A percentile compares a stretch with the other conserved stretches of the same genome.
Conservation (phyloP, 1,140 invertebrate genomes). For the Diorhabda carinulata region DNA sequence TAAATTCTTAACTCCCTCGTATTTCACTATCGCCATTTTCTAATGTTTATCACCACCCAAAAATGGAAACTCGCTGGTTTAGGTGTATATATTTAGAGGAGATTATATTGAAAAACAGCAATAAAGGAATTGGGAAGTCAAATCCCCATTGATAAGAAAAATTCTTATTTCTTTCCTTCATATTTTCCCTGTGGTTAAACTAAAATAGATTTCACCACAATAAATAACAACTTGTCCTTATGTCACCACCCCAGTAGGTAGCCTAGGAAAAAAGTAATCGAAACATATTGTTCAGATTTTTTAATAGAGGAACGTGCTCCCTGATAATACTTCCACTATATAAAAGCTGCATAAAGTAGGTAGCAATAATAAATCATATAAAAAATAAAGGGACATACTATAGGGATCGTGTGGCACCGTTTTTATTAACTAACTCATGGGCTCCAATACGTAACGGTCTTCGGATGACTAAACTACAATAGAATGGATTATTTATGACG, state of each 20-base stretch:
- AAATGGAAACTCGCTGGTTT: too few species aligned
- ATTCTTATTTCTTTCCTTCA: too few species aligned
- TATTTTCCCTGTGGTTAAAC: too few species aligned
- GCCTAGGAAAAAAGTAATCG: conserved; percentile 3
- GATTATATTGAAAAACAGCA: too few species aligned
- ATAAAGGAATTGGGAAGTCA: too few species aligned
- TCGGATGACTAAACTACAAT: conserved; percentile 6
- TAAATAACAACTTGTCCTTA: conserved; percentile 4
- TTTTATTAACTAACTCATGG: conserved; percentile 18
- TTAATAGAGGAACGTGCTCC: conserved; percentile 4
- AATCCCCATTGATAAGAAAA: too few species aligned
- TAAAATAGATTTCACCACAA: not conserved
- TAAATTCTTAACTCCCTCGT: too few species aligned
- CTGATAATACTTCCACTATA: conserved; percentile 16
- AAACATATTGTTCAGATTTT: conserved; percentile 17
- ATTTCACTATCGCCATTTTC: too few species aligned
- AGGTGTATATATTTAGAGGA: too few species aligned
- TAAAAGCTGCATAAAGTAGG: conserved; percentile 16
- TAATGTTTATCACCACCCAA: too few species aligned
- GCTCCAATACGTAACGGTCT: conserved; percentile 17
- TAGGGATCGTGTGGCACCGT: conserved; percentile 13
- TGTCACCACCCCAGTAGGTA: conserved; percentile 10
- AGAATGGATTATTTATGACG: conserved; percentile 2
- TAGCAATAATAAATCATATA: conserved; percentile 15
- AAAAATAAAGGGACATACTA: conserved; percentile 8